These are phyloP conservation scores for Vesta saturnalis DNA, from an alignment of 2,888 invertebrate genomes.

Conservation along the genomic window DNA sequence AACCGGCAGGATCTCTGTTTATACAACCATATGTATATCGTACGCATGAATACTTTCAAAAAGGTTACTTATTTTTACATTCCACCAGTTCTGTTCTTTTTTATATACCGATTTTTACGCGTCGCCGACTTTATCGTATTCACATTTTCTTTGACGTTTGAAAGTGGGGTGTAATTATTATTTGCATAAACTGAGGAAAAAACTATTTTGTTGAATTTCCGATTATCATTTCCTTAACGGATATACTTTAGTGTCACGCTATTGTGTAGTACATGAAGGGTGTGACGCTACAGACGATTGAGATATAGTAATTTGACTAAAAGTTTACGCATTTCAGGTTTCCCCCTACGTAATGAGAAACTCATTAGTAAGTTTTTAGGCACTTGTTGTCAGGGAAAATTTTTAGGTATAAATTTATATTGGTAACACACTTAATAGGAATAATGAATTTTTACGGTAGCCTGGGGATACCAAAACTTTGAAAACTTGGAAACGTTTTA, in stretches of 20 bases:
- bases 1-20: constrained; percentile 50
- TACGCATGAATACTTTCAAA: constrained; percentile 62
- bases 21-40: constrained; percentile 59
- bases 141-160: not conserved
- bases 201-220: not conserved
- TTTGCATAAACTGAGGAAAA: not conserved
- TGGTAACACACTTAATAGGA: too few species aligned
- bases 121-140: constrained; percentile 12
- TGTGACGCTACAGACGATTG: not conserved
- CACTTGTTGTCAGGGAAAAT: not conserved
- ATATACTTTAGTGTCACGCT: constrained; percentile 23
- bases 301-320: not conserved
- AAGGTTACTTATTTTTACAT: constrained; percentile 56
- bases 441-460: too few species aligned
- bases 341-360: not conserved
- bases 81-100: constrained; percentile 51
- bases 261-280: constrained; percentile 4
- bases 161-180: not conserved
- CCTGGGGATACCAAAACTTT: too few species aligned
- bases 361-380: not conserved
- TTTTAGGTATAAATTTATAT: not conserved
- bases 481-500: too few species aligned
- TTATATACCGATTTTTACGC: constrained; percentile 22
- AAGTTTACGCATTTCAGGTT: not conserved
- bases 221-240: constrained; percentile 13